These are phyloP conservation scores for Acropora tenuis DNA, from an alignment of 64 coral and sea anemone species.

Conservation along the genomic window DNA sequence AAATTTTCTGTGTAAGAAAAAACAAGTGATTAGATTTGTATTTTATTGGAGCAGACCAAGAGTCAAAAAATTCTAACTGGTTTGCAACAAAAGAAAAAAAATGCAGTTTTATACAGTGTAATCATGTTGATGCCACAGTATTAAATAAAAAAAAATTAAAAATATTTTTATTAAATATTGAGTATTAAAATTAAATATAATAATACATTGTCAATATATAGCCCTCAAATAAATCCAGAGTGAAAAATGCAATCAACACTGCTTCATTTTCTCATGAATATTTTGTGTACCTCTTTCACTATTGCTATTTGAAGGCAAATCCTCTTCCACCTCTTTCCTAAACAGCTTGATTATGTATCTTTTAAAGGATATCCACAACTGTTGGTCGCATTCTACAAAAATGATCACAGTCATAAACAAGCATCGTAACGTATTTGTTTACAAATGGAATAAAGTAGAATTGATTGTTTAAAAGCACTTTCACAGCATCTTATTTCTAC, in stretches of 20 bases:
- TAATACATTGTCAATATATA: too few species aligned
- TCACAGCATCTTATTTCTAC: too few species aligned
- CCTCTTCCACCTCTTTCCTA: conserved; percentile 46
- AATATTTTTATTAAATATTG: too few species aligned
- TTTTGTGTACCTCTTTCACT: not conserved
- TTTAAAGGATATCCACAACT: conserved; percentile 48
- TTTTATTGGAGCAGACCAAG: too few species aligned
- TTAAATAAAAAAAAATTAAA: not conserved
- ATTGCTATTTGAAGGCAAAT: not conserved
- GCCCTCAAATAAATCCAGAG: too few species aligned
- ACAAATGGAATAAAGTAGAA: too few species aligned
- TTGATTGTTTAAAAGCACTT: too few species aligned
- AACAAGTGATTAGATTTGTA: not conserved
- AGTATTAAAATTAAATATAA: too few species aligned
- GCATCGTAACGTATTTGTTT: too few species aligned
- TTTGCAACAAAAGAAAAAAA: not conserved
- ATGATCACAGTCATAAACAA: not conserved
- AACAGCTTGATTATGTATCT: conserved; percentile 44
- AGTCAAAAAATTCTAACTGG: not conserved
- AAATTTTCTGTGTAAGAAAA: conserved; percentile 16
- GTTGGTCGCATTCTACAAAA: conserved; percentile 45
- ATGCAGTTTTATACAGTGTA: too few species aligned
- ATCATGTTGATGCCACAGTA: not conserved
- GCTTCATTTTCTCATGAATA: not conserved
- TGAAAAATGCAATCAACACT: too few species aligned